Conservation (phyloP, 2,113 vertebrate species). For the Butastur rufipennis region DNA sequence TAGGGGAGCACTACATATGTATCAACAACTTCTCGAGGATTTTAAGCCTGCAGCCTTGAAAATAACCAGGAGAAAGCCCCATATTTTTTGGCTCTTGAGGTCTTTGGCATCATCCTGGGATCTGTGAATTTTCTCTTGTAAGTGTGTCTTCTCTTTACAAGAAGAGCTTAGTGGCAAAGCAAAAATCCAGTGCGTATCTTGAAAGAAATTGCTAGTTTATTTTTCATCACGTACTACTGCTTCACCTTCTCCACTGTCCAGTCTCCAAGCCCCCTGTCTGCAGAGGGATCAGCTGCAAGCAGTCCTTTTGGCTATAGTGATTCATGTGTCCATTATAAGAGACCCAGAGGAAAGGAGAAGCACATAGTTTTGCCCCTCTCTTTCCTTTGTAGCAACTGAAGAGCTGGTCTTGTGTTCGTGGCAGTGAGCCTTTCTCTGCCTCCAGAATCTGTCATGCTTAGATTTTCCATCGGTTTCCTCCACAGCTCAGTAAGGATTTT, state of each 20-base stretch:
- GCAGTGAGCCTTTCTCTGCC: not conserved
- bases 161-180: not conserved
- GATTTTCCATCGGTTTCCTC: not conserved
- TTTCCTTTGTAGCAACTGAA: not conserved
- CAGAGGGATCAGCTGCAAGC: not conserved
- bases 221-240: not conserved
- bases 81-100: not conserved
- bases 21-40: not conserved
- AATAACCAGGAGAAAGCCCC: not conserved
- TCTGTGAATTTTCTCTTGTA: not conserved
- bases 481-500: not conserved
- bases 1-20: accelerated
- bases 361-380: not conserved
- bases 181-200: not conserved
- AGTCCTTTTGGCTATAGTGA: not conserved
- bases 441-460: not conserved
- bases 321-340: not conserved
- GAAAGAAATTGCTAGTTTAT: not conserved
- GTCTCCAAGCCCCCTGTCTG: not conserved
- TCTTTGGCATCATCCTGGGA: not conserved
- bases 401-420: not conserved
- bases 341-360: not conserved
- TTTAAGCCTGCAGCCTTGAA: not conserved
- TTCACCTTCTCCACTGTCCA: not conserved
- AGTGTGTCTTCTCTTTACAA: not conserved